phyloP scores from a whole-genome alignment of 1,140 invertebrate species.

The Cyclargus thomasi region DNA sequence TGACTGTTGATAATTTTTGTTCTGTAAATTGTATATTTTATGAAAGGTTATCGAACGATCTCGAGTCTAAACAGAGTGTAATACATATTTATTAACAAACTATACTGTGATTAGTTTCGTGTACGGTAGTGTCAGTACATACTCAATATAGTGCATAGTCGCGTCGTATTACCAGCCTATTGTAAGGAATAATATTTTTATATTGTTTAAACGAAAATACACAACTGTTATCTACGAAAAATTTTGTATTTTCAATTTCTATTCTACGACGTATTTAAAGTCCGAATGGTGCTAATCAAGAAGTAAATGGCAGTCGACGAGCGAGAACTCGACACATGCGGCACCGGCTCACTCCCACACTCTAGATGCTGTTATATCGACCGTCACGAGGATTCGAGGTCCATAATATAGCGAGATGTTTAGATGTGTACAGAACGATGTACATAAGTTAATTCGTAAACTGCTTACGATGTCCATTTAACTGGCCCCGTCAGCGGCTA shows the following conservation, averaged over 20 bases:
- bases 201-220: conserved; percentile 72
- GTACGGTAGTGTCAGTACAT: conserved; percentile 31
- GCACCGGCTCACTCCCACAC: background rate
- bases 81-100: conserved; percentile 62
- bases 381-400: background rate
- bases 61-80: conserved; percentile 52
- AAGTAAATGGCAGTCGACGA: background rate
- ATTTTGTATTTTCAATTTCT: conserved; percentile 58
- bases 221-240: conserved; percentile 60
- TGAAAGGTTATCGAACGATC: conserved; percentile 64
- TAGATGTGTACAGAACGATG: background rate
- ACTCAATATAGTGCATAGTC: conserved; percentile 23
- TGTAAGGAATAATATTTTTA: conserved; percentile 72
- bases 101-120: conserved; percentile 61
- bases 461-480: too few species aligned
- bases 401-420: background rate
- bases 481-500: too few species aligned
- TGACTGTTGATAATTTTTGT: conserved; percentile 56
- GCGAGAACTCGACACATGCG: conserved; percentile 15
- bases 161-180: conserved; percentile 51
- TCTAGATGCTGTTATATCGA: background rate
- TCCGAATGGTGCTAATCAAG: conserved; percentile 62
- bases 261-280: conserved; percentile 46
- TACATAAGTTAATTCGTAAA: background rate
- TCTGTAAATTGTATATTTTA: conserved; percentile 69